These are phyloP conservation scores for Prosapia bicincta DNA, from an alignment of 2,888 invertebrate species.

Conservation along the genomic window DNA sequence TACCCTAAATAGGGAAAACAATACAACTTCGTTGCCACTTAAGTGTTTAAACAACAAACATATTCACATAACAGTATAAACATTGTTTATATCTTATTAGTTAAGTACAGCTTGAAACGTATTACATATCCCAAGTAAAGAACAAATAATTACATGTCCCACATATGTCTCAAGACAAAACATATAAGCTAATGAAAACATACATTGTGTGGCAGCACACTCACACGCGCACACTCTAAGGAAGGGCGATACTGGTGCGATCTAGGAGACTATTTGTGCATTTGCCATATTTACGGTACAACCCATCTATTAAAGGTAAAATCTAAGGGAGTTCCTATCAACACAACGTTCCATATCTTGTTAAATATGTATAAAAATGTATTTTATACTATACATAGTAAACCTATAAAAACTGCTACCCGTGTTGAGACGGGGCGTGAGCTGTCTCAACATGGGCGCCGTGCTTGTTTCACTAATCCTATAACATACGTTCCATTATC, in stretches of 20 bases:
- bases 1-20: not conserved
- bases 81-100: not conserved
- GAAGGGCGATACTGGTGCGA: not conserved
- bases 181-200: not conserved
- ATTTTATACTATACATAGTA: not conserved
- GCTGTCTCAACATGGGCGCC: not conserved
- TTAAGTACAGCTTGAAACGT: not conserved
- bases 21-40: slow-evolving; percentile 24
- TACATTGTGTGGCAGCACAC: not conserved
- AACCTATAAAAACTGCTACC: not conserved
- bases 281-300: not conserved
- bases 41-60: slow-evolving; percentile 21
- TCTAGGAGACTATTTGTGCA: not conserved
- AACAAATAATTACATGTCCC: too few species aligned
- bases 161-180: not conserved
- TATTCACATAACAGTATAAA: slow-evolving; percentile 7
- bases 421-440: not conserved
- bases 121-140: too few species aligned
- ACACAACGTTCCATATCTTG: not conserved
- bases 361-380: not conserved
- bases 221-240: not conserved
- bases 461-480: not conserved
- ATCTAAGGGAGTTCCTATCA: not conserved
- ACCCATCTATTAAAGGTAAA: not conserved
- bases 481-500: not conserved